These are phyloP conservation scores for Lithophane socia DNA, from an alignment of 2,888 invertebrate species.

Conservation along the genomic window DNA sequence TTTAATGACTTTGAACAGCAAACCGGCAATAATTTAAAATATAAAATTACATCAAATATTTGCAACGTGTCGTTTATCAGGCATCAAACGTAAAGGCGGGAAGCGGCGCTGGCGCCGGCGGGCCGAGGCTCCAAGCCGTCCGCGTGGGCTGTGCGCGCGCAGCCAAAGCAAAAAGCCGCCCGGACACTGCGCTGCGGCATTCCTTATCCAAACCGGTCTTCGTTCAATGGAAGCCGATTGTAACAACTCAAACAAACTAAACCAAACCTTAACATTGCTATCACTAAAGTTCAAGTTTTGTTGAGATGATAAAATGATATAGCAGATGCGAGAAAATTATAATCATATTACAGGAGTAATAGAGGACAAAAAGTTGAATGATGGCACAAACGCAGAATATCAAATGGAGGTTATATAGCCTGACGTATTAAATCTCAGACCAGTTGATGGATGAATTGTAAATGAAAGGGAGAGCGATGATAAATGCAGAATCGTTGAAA, in stretches of 20 bases:
- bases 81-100: constrained; percentile 74
- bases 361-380: constrained; percentile 84
- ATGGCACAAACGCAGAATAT: constrained; percentile 81
- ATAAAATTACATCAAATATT: constrained; percentile 80
- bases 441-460: constrained; percentile 75
- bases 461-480: constrained; percentile 72
- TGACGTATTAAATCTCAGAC: constrained; percentile 75
- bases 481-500: constrained; percentile 49
- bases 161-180: constrained; percentile 85
- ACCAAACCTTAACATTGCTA: constrained; percentile 70
- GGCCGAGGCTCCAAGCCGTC: constrained; percentile 70
- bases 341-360: constrained; percentile 85
- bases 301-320: constrained; percentile 55
- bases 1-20: constrained; percentile 16
- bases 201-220: constrained; percentile 86
- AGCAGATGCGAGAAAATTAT: constrained; percentile 81
- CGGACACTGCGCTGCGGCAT: constrained; percentile 81
- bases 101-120: constrained; percentile 79
- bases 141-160: constrained; percentile 84
- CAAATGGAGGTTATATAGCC: constrained; percentile 74
- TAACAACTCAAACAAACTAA: constrained; percentile 68
- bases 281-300: constrained; percentile 66
- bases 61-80: constrained; percentile 84
- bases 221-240: constrained; percentile 86
- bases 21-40: constrained; percentile 36